These are phyloP conservation scores for Tillus elongatus DNA, from an alignment of 2,888 invertebrate species.

Conservation along the genomic window DNA sequence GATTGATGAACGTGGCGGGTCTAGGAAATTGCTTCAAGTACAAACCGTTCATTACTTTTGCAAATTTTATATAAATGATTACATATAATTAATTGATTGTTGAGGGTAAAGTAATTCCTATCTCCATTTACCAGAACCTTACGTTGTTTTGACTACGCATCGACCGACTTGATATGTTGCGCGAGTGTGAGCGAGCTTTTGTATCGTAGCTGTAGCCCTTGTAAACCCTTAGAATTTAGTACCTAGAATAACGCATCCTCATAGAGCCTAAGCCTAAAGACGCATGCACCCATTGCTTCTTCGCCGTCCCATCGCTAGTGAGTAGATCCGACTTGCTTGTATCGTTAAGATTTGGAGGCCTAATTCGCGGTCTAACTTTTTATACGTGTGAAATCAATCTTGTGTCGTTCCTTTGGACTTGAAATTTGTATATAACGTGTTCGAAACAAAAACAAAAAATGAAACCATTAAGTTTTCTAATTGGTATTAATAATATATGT, in stretches of 20 bases:
- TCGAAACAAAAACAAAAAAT: constrained; percentile 27
- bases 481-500: constrained; percentile 29
- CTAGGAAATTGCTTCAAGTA: constrained; percentile 59
- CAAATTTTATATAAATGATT: constrained; percentile 54
- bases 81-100: constrained; percentile 38
- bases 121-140: constrained; percentile 32
- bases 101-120: constrained; percentile 40
- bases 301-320: constrained; percentile 23
- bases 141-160: constrained; percentile 28
- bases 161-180: constrained; percentile 38
- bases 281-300: constrained; percentile 23
- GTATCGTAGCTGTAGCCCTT: constrained; percentile 24
- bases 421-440: constrained; percentile 18
- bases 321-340: constrained; percentile 18
- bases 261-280: not conserved
- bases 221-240: not conserved
- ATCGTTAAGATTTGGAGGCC: constrained; percentile 25
- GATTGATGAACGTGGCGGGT: constrained; percentile 32
- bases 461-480: constrained; percentile 22
- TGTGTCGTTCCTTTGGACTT: constrained; percentile 13
- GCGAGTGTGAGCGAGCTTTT: constrained; percentile 34
- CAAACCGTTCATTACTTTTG: constrained; percentile 64
- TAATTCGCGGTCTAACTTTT: constrained; percentile 31
- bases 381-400: constrained; percentile 18
- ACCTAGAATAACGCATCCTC: not conserved